Percentiles rank a stretch among this genome's conserved stretches.
phyloP scores from a whole-genome alignment of 2,888 invertebrate species.

The Trichogramma evanescens region DNA sequence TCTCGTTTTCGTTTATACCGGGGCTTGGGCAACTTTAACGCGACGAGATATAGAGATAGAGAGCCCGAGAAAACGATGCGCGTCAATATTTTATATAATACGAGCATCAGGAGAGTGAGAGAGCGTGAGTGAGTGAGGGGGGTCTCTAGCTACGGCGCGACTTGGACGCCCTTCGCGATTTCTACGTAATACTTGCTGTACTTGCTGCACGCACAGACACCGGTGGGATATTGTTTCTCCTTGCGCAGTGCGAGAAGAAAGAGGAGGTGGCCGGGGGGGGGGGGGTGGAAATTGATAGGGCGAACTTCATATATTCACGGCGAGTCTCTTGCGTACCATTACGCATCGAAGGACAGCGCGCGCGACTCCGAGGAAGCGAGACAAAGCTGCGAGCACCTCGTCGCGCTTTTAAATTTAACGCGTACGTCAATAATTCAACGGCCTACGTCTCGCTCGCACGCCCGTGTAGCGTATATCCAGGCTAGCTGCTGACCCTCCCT shows the following conservation, averaged over 20 bases:
- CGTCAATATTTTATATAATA: conserved; percentile 32
- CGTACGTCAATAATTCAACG: conserved; percentile 37
- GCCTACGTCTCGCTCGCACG: conserved; percentile 13
- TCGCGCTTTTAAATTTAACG: conserved; percentile 37
- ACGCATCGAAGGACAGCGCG: conserved; percentile 22
- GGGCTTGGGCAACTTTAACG: conserved; percentile 6
- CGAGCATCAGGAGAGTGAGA: conserved; percentile 1
- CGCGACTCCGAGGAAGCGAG: background rate
- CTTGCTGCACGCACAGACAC: conserved; percentile 7
- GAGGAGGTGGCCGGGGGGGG: conserved; percentile 24
- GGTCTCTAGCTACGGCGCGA: conserved; percentile 9
- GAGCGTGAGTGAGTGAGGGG: conserved; percentile 14
- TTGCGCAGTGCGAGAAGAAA: background rate
- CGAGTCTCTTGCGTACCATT: conserved; percentile 22
- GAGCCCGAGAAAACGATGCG: conserved; percentile 12
- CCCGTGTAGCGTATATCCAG: background rate
- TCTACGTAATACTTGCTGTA: conserved; percentile 8
- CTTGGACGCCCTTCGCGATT: conserved; percentile 21
- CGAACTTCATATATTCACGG: conserved; percentile 21
- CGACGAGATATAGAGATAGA: background rate
- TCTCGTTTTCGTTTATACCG: conserved; percentile 1
- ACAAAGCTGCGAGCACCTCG: conserved; percentile 17
- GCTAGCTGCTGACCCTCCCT: too few relatives aligned
- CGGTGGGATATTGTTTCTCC: conserved; percentile 29
- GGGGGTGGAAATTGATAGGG: conserved; percentile 34